Evolutionary conservation across 92 coral and sea anemone species (phyloP).

Genomic region (Heteractis magnifica): DNA sequence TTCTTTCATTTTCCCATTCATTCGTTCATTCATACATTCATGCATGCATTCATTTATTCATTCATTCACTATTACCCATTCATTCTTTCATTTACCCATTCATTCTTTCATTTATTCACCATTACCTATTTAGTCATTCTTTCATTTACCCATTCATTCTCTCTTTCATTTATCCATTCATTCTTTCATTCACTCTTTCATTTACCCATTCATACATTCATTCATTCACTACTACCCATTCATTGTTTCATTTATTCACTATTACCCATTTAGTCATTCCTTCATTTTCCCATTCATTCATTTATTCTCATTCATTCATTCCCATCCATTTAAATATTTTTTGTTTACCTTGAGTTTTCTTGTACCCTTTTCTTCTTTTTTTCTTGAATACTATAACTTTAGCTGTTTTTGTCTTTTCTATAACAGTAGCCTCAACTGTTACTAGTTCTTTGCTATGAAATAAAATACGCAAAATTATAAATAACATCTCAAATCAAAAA

Average conservation of each 20-base stretch:
- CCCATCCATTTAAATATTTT: not conserved
- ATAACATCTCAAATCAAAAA: not conserved
- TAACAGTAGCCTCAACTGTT: slow-evolving; percentile 78
- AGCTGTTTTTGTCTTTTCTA: slow-evolving; percentile 86
- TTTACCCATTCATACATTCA: not conserved
- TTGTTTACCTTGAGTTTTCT: slow-evolving; percentile 73
- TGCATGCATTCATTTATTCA: not conserved
- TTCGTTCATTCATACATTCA: not conserved
- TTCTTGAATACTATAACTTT: slow-evolving; percentile 94
- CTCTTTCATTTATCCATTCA: not conserved
- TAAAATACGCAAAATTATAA: not conserved
- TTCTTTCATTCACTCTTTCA: not conserved
- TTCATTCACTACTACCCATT: not conserved
- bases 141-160: not conserved
- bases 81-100: not conserved
- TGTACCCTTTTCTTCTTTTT: slow-evolving; percentile 95
- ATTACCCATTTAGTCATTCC: not conserved
- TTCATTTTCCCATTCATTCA: too few species aligned
- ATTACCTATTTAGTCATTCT: too few species aligned
- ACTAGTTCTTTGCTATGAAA: slow-evolving; percentile 61
- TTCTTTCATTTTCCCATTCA: not conserved
- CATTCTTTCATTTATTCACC: not conserved
- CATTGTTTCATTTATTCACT: not conserved
- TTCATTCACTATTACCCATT: not conserved
- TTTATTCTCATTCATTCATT: not conserved